These are phyloP conservation scores for Sturnira hondurensis DNA, from an alignment of 2,113 vertebrate genomes.

Conservation along the genomic window DNA sequence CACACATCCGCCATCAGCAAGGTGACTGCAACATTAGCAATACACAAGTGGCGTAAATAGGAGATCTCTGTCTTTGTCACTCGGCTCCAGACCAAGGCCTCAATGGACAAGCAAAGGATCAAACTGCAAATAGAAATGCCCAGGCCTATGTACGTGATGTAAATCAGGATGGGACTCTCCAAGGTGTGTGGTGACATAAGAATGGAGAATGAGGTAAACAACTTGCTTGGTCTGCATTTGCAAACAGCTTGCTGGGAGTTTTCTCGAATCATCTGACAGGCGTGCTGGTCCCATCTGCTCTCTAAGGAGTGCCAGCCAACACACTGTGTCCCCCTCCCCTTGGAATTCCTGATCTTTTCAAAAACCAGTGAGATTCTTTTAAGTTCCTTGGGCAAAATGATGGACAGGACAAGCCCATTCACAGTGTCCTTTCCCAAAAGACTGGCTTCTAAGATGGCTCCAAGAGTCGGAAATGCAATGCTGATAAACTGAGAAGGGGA, in stretches of 20 bases:
- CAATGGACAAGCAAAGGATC: slow-evolving; percentile 85
- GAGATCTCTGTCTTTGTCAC: slow-evolving; percentile 85
- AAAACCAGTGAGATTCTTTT: slow-evolving; percentile 77
- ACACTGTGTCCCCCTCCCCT: slow-evolving; percentile 75
- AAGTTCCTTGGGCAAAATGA: slow-evolving; percentile 77
- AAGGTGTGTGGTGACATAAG: slow-evolving; percentile 81
- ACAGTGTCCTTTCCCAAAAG: slow-evolving; percentile 28
- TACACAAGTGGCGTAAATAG: slow-evolving; percentile 87
- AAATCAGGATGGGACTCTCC: slow-evolving; percentile 29
- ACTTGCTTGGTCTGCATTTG: slow-evolving; percentile 73
- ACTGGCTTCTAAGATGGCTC: slow-evolving; percentile 82
- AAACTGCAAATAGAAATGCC: slow-evolving; percentile 86
- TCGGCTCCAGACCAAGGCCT: slow-evolving; percentile 84
- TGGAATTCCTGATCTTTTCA: slow-evolving; percentile 74
- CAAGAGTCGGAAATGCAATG: slow-evolving; percentile 78
- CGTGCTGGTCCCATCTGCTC: slow-evolving; percentile 82
- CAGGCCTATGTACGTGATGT: slow-evolving; percentile 84
- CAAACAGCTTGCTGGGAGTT: slow-evolving; percentile 73
- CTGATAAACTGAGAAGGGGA: slow-evolving; percentile 72
- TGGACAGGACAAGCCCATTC: slow-evolving; percentile 82
- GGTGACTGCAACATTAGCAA: slow-evolving; percentile 84
- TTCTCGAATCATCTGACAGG: slow-evolving; percentile 74
- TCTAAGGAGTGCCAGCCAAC: slow-evolving; percentile 86
- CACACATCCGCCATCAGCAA: slow-evolving; percentile 87
- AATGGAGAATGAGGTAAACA: slow-evolving; percentile 86